Evolutionary conservation across 2,113 vertebrate species (phyloP).

Genomic region (Chitala chitala): DNA sequence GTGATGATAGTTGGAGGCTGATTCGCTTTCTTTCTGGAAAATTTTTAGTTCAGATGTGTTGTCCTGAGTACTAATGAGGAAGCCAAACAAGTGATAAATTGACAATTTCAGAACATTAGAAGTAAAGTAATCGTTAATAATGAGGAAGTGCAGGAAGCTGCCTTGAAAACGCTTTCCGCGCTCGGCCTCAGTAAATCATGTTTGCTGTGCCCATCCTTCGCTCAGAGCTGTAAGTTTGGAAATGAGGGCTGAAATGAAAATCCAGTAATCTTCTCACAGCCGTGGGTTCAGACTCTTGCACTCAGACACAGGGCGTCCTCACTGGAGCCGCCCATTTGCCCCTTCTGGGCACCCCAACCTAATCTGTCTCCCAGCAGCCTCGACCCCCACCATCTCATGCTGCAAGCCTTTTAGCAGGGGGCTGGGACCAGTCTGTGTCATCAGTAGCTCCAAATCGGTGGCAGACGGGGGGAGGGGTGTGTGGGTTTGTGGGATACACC

Average conservation of each 20-base stretch:
- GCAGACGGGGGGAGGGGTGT: conserved; percentile 33
- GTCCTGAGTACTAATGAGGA: too few species aligned
- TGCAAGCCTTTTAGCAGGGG: conserved; percentile 10
- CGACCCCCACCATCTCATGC: background rate
- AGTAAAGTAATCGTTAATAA: background rate
- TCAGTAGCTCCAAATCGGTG: conserved; percentile 7
- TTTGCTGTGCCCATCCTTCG: background rate
- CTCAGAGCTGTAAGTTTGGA: background rate
- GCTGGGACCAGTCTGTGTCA: background rate
- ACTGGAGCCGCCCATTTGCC: background rate
- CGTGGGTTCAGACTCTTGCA: background rate
- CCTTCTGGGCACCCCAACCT: background rate
- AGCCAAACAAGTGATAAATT: too few species aligned
- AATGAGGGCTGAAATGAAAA: background rate
- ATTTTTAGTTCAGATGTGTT: too few species aligned
- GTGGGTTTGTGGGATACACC: conserved; percentile 56
- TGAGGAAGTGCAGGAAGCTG: background rate
- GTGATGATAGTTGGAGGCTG: too few species aligned
- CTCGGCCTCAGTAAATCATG: background rate
- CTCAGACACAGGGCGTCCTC: background rate
- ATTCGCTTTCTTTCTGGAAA: too few species aligned
- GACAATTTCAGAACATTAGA: too few species aligned
- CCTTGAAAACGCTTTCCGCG: background rate
- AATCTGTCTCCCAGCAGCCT: background rate
- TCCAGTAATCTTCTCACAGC: background rate